Base-by-base conservation (phyloP, 1,140 invertebrate species). In the Epicauta chinensis region DNA sequence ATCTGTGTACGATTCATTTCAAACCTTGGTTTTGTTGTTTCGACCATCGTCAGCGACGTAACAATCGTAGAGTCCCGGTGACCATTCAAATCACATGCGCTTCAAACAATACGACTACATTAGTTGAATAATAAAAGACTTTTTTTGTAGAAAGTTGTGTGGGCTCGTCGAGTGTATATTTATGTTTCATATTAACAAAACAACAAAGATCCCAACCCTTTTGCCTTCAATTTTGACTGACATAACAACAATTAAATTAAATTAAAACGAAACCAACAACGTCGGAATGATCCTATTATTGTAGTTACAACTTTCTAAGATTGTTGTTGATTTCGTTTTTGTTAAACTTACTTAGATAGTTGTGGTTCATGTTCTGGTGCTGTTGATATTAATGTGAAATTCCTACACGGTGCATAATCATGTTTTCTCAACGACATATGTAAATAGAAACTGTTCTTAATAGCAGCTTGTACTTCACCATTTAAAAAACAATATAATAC, bases 401-500 rank as follows among this genome's bases (percentile, higher is more conserved):
- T 63, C 41, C 61, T 57, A 39, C 60, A 61, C 10, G 58, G 60
- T 23, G 51, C 53, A 38, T 60, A 61, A 16, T 60, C 56, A 40
- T 57, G 48, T 23, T 59, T 60, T 23, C 63, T 51, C 10, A 66
- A 48, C n/a, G 66, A 66, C 50, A 60, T 53, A 16, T 57, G 55
- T 38, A 62, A 42, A 34, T 56, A 63, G 48, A 63, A 61, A 44
- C 61, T 62, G 50, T 65, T 68, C 52, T 56, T 68, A 10, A 68
- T 47, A 7, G 64, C 66, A 16, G 57, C 50, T 47, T 64, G 60
- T n/a, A 67, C 65, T 81, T 95, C 91, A 42, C 84, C 85, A 62
- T 94, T 94, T 23, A 89, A 70, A 61, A 93, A 93, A 66, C 91
- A 95, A 68, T 93, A 94, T 13, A 93, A 72, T 2, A 85, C 77